A percentile compares a stretch with the other conserved stretches of the same genome.
Evolutionary conservation across 1,140 invertebrate genomes (phyloP).

Genomic region (Olivierus martensii): DNA sequence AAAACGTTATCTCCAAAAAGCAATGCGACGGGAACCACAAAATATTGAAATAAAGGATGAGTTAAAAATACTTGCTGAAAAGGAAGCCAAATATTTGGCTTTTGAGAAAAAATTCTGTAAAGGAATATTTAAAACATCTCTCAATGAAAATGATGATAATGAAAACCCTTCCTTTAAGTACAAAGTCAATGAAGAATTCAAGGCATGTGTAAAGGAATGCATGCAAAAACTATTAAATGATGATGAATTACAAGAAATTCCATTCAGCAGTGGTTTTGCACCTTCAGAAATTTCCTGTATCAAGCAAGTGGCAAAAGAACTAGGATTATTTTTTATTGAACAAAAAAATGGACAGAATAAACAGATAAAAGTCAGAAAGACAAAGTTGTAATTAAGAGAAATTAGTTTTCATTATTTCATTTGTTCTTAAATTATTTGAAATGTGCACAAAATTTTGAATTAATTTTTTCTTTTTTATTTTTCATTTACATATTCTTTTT

Average conservation of each 20-base stretch:
- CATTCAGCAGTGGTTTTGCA: neutral
- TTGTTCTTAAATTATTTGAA: too few species aligned
- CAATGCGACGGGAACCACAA: conserved; percentile 52
- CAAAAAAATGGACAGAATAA: neutral
- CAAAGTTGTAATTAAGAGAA: too few species aligned
- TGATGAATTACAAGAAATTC: neutral
- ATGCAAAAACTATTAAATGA: neutral
- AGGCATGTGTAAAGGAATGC: neutral
- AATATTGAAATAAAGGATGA: conserved; percentile 71
- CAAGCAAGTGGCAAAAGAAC: neutral
- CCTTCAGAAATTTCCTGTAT: neutral
- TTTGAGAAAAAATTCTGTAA: conserved; percentile 80
- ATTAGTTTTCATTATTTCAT: too few species aligned
- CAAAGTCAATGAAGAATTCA: neutral
- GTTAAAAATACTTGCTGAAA: conserved; percentile 50
- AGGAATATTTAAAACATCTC: conserved; percentile 59
- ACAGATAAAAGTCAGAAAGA: too few species aligned
- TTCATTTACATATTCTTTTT: too few species aligned
- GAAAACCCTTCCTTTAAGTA: neutral
- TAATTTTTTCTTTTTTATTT: too few species aligned
- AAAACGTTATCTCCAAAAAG: conserved; percentile 56
- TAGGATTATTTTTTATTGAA: neutral
- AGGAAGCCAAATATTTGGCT: conserved; percentile 54
- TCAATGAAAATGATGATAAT: neutral
- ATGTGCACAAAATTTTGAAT: too few species aligned